Base-by-base conservation (phyloP, 2,113 vertebrate species). In the Riparia riparia region DNA sequence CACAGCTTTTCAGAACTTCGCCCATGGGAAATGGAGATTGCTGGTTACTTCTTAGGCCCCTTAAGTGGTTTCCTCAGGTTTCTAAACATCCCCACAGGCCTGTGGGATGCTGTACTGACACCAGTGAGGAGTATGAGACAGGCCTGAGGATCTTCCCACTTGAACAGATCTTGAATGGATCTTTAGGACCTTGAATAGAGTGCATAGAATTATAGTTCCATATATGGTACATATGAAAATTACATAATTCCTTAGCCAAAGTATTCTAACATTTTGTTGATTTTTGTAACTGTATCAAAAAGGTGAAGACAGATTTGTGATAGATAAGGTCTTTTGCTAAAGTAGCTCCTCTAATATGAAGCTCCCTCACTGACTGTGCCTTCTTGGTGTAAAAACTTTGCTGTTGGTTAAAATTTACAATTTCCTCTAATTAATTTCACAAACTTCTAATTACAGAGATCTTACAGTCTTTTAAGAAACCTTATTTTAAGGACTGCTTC, bases 51-150 rank as follows among this genome's bases (percentile, higher is more conserved):
- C 39, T 71, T 71, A 47, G 24, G 5, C 11, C 9, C 9, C 18
- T n/a, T 39, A 34, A 54, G 31, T 44, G 14, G 6, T 66, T 85
- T 70, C 11, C 18, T 79, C 42, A 58, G 17, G n/a, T 22, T 16
- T 89, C n/a, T 49, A 56, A 61, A 69, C 18, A 61, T 25, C 21
- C 10, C 20, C 0, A 0, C 22, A 84, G n/a, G 10, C 17, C 45
- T 73, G 9, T 60, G 37, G 73, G 32, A 42, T 60, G 28, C 19
- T 88, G 20, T 44, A 47, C 32, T 80, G 65, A 57, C 39, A 69
- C 17, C 29, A 72, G 22, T 10, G n/a, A 83, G 26, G 29, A 82
- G 8, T 15, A 42, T 34, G 57, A 49, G 17, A n/a, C 18, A 68
- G 26, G 10, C 14, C 50, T 8, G 3, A 56, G 61, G 34, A 66